These are phyloP conservation scores for Strix uralensis DNA, from an alignment of 2,113 vertebrate genomes.

Conservation along the genomic window DNA sequence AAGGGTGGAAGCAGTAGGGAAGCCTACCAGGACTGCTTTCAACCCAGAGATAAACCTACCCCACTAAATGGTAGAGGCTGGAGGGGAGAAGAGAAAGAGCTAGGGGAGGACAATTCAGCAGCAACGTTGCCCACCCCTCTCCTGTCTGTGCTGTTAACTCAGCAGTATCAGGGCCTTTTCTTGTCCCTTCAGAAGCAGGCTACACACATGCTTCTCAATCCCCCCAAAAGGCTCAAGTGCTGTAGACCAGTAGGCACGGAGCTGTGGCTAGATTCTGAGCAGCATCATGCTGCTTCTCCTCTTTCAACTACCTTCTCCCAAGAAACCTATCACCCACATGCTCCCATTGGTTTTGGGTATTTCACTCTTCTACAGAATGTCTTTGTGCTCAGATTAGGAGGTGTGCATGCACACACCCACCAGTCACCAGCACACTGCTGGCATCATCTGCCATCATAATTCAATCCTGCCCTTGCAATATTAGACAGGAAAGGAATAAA, in stretches of 20 bases:
- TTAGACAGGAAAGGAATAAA: conserved; percentile 15
- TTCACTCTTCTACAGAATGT: not conserved
- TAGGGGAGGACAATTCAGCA: not conserved
- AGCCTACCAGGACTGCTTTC: not conserved
- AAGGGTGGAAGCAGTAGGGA: not conserved
- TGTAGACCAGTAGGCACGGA: not conserved
- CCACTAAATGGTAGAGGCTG: not conserved
- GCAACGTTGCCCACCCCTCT: not conserved
- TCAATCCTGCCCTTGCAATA: not conserved
- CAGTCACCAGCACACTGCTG: conserved; percentile 17
- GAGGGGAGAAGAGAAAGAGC: not conserved
- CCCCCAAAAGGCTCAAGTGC: not conserved
- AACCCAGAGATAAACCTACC: not conserved
- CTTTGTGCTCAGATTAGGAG: not conserved
- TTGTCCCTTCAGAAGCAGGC: not conserved
- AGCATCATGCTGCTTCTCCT: not conserved
- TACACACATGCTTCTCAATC: not conserved
- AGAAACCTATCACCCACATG: not conserved
- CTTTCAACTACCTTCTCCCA: not conserved
- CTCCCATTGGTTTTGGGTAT: not conserved
- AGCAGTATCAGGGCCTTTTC: not conserved
- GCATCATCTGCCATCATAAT: conserved; percentile 3
- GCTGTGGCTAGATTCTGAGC: not conserved
- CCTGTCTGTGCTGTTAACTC: not conserved
- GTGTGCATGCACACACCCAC: not conserved